Conservation (phyloP, 92 coral and sea anemone genomes). For the Nematostella vectensis region DNA sequence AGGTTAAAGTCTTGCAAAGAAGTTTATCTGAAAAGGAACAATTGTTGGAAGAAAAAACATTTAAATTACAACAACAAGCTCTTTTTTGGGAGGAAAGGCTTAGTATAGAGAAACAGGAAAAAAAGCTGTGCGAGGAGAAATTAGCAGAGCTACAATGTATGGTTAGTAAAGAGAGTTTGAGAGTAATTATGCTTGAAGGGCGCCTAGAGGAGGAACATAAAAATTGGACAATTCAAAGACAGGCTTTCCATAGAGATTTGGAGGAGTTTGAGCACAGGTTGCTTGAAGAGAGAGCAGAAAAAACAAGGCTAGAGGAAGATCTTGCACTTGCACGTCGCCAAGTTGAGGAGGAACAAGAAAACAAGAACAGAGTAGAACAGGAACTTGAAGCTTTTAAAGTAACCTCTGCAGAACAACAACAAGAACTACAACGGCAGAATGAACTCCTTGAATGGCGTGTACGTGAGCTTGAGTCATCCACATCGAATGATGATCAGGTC, state of each 20-base stretch:
- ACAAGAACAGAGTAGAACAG: slow-evolving; percentile 30
- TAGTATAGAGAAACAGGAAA: not conserved
- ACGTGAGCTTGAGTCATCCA: slow-evolving; percentile 29
- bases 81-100: not conserved
- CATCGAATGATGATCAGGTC: slow-evolving; percentile 9
- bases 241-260: slow-evolving; percentile 65
- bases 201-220: slow-evolving; percentile 45
- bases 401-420: slow-evolving; percentile 12
- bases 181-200: slow-evolving; percentile 23
- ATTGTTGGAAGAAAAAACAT: not conserved
- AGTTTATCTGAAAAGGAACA: too few relatives aligned
- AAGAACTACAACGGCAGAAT: slow-evolving; percentile 22
- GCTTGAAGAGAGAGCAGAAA: slow-evolving; percentile 63
- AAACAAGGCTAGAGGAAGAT: slow-evolving; percentile 39
- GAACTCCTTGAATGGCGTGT: slow-evolving; percentile 30
- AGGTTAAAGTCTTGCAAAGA: too few relatives aligned
- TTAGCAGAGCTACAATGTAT: slow-evolving; percentile 24
- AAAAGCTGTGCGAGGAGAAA: slow-evolving; percentile 16
- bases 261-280: slow-evolving; percentile 72
- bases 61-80: not conserved
- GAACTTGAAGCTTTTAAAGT: slow-evolving; percentile 31
- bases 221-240: slow-evolving; percentile 48
- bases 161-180: slow-evolving; percentile 22
- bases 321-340: slow-evolving; percentile 10
- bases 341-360: slow-evolving; percentile 34